Percentiles rank a stretch among this genome's conserved stretches.
Conservation (phyloP, 2,797 vertebrate species). For the Chloroceryle amazona region DNA sequence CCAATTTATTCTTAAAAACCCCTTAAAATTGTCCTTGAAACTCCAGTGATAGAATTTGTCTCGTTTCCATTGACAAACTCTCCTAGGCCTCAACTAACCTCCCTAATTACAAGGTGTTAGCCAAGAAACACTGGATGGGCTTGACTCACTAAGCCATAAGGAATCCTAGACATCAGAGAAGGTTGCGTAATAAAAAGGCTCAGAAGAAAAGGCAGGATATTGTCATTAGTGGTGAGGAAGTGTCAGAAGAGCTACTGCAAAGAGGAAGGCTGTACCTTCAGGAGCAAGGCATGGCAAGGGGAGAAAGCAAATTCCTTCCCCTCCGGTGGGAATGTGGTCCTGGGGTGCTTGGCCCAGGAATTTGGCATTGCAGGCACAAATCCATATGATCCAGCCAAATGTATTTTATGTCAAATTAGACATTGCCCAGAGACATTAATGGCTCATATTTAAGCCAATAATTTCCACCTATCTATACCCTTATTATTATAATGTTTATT, state of each 20-base stretch:
- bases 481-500: neutral
- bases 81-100: neutral
- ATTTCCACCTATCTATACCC: neutral
- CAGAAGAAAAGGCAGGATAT: neutral
- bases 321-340: neutral
- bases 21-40: neutral
- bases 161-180: neutral
- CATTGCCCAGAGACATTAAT: neutral
- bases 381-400: neutral
- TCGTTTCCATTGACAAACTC: neutral
- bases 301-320: neutral
- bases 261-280: neutral
- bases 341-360: neutral
- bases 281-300: fast-evolving
- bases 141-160: neutral
- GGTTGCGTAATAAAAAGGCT: neutral
- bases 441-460: neutral
- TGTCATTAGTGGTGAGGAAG: neutral
- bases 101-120: neutral
- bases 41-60: neutral
- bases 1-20: neutral
- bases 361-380: neutral
- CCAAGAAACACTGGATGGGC: neutral
- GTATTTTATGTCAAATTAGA: neutral
- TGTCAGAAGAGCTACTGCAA: neutral